These are phyloP conservation scores for Neopipo cinnamomea DNA, from an alignment of 2,113 vertebrate species.

Conservation along the genomic window DNA sequence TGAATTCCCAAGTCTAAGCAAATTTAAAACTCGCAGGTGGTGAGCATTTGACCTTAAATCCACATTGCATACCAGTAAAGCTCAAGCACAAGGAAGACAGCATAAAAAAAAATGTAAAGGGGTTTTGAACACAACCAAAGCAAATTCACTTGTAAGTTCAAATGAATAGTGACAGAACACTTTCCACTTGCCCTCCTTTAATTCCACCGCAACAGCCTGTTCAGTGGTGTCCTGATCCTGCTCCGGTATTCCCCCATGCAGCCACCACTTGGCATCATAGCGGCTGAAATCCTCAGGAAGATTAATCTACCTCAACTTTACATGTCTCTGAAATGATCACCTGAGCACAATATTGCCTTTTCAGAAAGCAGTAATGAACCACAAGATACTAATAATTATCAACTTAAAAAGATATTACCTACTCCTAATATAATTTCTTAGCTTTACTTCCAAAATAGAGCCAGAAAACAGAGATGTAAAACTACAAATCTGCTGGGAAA, in stretches of 20 bases:
- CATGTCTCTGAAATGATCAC: not conserved
- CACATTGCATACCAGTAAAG: not conserved
- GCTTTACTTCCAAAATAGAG: not conserved
- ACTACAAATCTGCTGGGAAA: not conserved
- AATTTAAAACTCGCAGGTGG: not conserved
- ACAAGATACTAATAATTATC: not conserved
- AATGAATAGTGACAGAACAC: not conserved
- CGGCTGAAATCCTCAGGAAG: not conserved
- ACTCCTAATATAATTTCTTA: not conserved
- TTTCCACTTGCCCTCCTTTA: not conserved
- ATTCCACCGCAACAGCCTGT: not conserved
- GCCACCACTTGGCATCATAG: not conserved
- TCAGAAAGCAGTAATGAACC: not conserved
- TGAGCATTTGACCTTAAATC: not conserved
- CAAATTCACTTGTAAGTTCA: not conserved
- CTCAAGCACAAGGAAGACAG: not conserved
- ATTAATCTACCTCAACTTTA: not conserved
- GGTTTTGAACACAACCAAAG: not conserved
- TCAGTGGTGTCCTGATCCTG: accelerated
- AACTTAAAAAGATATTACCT: not conserved
- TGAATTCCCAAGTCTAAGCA: not conserved
- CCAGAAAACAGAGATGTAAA: not conserved
- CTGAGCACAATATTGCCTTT: not conserved
- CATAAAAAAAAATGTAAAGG: not conserved
- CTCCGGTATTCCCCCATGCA: accelerated